Base-by-base conservation (phyloP, 1,140 invertebrate genomes). In the Drosophila ercepeae region DNA sequence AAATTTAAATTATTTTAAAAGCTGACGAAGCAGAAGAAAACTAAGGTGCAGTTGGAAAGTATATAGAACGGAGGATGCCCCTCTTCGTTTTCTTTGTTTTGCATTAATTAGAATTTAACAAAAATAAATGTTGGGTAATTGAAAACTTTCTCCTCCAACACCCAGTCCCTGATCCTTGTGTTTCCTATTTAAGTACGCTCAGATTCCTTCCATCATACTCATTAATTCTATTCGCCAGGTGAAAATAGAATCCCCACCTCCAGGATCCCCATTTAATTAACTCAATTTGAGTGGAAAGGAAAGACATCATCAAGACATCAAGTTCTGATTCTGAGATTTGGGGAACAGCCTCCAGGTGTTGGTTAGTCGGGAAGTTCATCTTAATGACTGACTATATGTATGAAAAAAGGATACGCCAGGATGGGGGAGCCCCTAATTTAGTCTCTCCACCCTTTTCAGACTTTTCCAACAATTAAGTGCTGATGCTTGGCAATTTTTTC, bases 91-190 rank as follows among this genome's bases (percentile, higher is more conserved):
- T 54, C 48, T 69, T 32, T 42, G 39, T 45, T 75, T 46, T 59
- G 59, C 73, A 82, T 84, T 88, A 88, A 88, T 88, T 88, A 88
- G 79, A 88, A 88, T 88, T 82, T 88, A 78, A 82, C 74, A 88
- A 68, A 88, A 88, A 86, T 77, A 86, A 82, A 88, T 86, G 82
- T 60, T 67, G 39, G 72, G 82, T 88, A 88, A 88, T 88, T 82
- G 82, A 86, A 88, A 88, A 88, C 82, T 86, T 79, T 63, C 68
- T 58, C 53, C 45, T 54, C 63, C 79, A 34, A 34, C 32, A 39
- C n/a, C 36, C 36, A 5, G 36, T 2, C 7, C 9, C 9, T 14
- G 36, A 39, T 13, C 13, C 13, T 39, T 3, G n/a, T 39, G 61
- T 14, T 36, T 13, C 8, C 55, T 14, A 54, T 54, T 54, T 29